Evolutionary conservation across 2,888 invertebrate genomes (phyloP), one percentile per base, ranked within the genome.

Genomic region (Microctonus hyperodae): DNA sequence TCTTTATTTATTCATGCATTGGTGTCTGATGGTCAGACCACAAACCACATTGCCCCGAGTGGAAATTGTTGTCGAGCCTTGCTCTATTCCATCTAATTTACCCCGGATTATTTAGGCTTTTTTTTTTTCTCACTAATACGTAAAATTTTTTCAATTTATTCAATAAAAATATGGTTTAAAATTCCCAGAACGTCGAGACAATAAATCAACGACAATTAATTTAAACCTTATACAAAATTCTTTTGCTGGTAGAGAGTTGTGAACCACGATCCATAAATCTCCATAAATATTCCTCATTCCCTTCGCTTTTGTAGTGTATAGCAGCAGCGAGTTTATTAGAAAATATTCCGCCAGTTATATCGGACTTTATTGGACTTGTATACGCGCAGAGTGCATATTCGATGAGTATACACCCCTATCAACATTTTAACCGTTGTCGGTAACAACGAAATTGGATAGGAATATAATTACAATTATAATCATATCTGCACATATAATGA

Each of bases 1-100:
- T 66, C 66, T 73, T 76, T 70, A 75, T 74, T 76, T 74, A 76
- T 75, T 72, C 74, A 75, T 72, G 71, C 69, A 71, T 73, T 66
- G 70, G 70, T 73, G 69, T 69, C 71, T 69, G 69, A 74, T 71
- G 65, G 70, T 61, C 66, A 65, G 65, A 72, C 75, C 74, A 68
- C 74, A 73, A 69, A 70, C 72, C 73, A 71, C 74, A 73, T 9
- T 16, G 16, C 62, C 65, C 69, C 64, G 72, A 75, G 75, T 75
- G 75, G 70, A 73, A 77, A 75, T 74, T 69, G 74, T 69, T 73
- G 75, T 76, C 69, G 68, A 71, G 62, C 66, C 68, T 62, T 35
- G 35, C 22, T 51, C 64, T 25, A 40, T 48, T 60, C 31, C 10
- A 60, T 60, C 40, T 58, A 11, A 13, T 10, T 13, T 25, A 1